Evolutionary conservation across 1,140 invertebrate genomes (phyloP), one percentile per base, ranked within the genome.

Genomic region (Armadillidium nasatum): DNA sequence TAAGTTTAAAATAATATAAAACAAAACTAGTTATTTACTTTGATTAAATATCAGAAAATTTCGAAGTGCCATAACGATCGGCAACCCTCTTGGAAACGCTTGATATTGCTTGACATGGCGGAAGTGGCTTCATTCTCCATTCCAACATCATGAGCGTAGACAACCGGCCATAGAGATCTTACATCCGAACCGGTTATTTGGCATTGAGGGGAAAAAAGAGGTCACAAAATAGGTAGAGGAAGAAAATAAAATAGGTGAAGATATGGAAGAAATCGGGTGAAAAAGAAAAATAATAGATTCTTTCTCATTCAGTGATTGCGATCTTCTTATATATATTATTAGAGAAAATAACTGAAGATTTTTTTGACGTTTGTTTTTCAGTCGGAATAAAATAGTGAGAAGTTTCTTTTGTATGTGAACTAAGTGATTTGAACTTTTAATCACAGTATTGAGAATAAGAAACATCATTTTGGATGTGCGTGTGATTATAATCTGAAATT

Each of bases 121-220:
- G 78, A 79, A 79, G 74, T 74, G 54, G 71, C 54, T 72, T 76
- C 78, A 79, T 74, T 77, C 76, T 69, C 76, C 50, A 22, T 44
- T 68, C 76, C 74, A 76, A 74, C 54, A 68, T 75, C 76, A 79
- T 68, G 71, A 74, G 76, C 78, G 76, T 69, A 77, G 73, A 75
- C 73, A 74, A 77, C 76, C 78, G 75, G 73, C 76, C 68, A 60
- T 77, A 73, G 71, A 67, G 73, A 66, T 72, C 46, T 75, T 72
- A 77, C 76, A 79, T 79, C 78, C 78, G 78, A 77, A 77, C 78
- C 78, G 78, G 78, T 74, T 73, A 76, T 77, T 77, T 76, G 76
- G 69, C 78, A 70, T 71, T 72, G 72, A 23, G 22, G 60, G 73
- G 15, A 68, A 44, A n/a, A 44, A 46, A 33, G 22, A 60, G 21